A percentile compares a stretch with the other conserved stretches of the same genome.
Evolutionary conservation across 2,113 vertebrate species (phyloP).

Genomic region (Probosciger aterrimus): DNA sequence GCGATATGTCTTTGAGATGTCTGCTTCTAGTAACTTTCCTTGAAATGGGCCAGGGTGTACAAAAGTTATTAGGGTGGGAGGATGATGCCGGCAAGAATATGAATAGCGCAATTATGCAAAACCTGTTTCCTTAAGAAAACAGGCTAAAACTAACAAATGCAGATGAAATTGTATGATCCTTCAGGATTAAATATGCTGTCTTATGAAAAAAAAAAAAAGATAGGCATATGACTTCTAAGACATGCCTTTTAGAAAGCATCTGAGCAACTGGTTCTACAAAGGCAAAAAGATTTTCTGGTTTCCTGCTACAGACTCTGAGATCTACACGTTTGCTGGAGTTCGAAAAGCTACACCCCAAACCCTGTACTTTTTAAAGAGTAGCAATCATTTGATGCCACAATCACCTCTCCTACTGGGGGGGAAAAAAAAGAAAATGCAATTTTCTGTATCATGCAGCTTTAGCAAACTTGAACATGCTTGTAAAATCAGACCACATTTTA

Average conservation of each 20-base stretch:
- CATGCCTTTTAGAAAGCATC: not conserved
- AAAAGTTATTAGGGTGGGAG: not conserved
- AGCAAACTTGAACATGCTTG: not conserved
- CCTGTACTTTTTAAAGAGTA: not conserved
- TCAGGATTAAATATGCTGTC: not conserved
- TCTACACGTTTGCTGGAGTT: not conserved
- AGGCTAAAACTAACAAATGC: not conserved
- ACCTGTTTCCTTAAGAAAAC: not conserved
- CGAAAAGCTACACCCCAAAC: not conserved
- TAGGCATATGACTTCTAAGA: not conserved
- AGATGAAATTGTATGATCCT: not conserved
- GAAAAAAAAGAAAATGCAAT: not conserved
- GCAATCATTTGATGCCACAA: not conserved
- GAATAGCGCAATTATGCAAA: not conserved
- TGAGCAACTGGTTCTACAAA: not conserved
- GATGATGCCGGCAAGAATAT: not conserved
- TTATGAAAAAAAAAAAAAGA: not conserved
- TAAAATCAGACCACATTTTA: not conserved
- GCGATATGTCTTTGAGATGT: not conserved
- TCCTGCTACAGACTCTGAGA: not conserved
- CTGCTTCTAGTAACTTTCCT: not conserved
- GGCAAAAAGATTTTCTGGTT: not conserved
- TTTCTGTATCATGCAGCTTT: not conserved
- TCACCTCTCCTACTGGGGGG: rapidly evolving
- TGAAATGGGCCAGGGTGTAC: not conserved